Evolutionary conservation across 2,113 vertebrate species (phyloP).

Genomic region (Xyliphius kryptos): DNA sequence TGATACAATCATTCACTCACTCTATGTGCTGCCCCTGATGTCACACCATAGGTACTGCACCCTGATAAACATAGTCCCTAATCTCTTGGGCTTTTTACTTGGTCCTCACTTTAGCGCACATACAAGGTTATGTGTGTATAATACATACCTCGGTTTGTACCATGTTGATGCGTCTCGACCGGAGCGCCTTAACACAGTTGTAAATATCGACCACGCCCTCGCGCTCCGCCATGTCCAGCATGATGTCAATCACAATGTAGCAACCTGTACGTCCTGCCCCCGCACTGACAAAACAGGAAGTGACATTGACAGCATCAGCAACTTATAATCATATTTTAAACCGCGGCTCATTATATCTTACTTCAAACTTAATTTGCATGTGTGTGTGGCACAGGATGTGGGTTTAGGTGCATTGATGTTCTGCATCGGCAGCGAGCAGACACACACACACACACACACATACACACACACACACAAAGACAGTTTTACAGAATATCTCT

Average conservation of each 20-base stretch:
- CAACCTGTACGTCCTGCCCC: slow-evolving; percentile 94
- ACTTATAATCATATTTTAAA: no score
- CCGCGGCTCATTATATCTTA: no score
- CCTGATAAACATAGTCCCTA: no score
- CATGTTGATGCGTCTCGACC: slow-evolving; percentile 98
- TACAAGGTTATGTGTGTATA: slow-evolving; percentile 7
- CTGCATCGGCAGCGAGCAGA: neutral
- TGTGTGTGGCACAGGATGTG: no score
- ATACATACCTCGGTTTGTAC: slow-evolving; percentile 90
- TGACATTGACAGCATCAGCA: no score
- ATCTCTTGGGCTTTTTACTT: neutral
- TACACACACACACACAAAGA: neutral
- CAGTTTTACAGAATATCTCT: no score
- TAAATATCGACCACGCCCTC: slow-evolving; percentile 98
- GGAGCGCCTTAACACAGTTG: slow-evolving; percentile 95
- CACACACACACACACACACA: neutral
- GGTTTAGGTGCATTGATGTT: no score
- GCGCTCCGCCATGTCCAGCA: slow-evolving; percentile 98
- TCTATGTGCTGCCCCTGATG: no score
- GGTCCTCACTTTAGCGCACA: neutral
- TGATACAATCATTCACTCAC: no score
- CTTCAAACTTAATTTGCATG: no score
- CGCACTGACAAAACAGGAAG: slow-evolving; percentile 64
- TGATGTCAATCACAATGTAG: slow-evolving; percentile 98
- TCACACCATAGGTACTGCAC: no score